phyloP scores from a whole-genome alignment of 1,140 invertebrate species.

The Ips typographus region DNA sequence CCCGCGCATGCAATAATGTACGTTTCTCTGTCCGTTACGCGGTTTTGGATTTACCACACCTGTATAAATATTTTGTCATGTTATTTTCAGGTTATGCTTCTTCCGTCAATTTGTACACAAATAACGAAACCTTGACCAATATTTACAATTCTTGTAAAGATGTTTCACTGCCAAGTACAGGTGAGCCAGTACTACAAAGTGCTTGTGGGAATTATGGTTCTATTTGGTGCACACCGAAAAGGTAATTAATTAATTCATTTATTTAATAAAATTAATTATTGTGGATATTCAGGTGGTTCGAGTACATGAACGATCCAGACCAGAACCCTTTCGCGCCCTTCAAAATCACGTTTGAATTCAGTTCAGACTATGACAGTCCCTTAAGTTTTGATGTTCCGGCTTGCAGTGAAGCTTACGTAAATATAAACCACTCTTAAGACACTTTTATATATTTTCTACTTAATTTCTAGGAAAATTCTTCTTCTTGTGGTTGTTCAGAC shows the following conservation, averaged over 20 bases:
- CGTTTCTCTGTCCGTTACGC: too few species aligned
- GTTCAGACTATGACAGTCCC: slow-evolving; percentile 50
- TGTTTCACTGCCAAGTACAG: slow-evolving; percentile 65
- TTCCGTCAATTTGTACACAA: slow-evolving; percentile 48
- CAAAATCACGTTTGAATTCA: slow-evolving; percentile 60
- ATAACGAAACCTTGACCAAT: slow-evolving; percentile 59
- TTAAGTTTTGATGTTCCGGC: slow-evolving; percentile 57
- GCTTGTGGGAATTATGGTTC: slow-evolving; percentile 66
- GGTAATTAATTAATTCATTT: slow-evolving; percentile 54
- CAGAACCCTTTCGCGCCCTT: slow-evolving; percentile 65
- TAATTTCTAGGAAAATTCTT: slow-evolving; percentile 50
- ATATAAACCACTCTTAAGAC: slow-evolving; percentile 17
- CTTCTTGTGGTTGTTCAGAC: slow-evolving; percentile 77
- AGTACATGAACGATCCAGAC: slow-evolving; percentile 31
- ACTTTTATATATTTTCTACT: slow-evolving; percentile 5
- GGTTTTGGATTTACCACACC: too few species aligned
- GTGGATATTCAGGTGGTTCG: slow-evolving; percentile 25
- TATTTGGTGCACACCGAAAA: slow-evolving; percentile 59
- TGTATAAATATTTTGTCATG: too few species aligned
- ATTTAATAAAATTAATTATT: not conserved
- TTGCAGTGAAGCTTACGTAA: slow-evolving; percentile 62
- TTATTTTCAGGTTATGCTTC: slow-evolving; percentile 16
- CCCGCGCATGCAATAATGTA: too few species aligned
- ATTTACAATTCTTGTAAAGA: slow-evolving; percentile 70
- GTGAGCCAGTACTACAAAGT: slow-evolving; percentile 67